Evolutionary conservation across 2,113 vertebrate species (phyloP), one percentile per base, ranked within the genome.

Genomic region (Solenodon paradoxus): DNA sequence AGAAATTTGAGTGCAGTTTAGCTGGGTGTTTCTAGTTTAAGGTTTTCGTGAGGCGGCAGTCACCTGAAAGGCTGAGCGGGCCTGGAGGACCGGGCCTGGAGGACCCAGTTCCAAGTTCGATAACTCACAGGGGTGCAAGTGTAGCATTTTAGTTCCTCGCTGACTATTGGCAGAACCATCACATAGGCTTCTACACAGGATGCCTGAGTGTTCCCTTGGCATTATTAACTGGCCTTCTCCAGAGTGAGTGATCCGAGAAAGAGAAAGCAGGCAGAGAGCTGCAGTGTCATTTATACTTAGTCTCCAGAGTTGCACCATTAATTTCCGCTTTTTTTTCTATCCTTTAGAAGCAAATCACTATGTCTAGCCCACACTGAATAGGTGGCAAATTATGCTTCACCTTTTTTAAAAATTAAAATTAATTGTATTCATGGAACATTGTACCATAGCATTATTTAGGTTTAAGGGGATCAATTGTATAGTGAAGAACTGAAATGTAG

Each of bases 1-100:
- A 80, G 64, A 92, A 97, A 86, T 86, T 78, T 92, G 71, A 53
- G 64, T 88, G 32, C 38, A 88, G 35, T 32, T 92, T 89, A 89
- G 28, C 32, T 63, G 20, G 38, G 28, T 92, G 22, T 7, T 66
- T 90, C 24, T 90, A 35, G 16, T 45, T 61, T 45, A 92, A 24
- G 45, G 15, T 92, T 22, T 82, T 77, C 15, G 53, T 78, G 20
- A 38, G 26, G 20, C 47, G 87, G 9, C 28, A 42, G 17, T 88
- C 77, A 26, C 55, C 57, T 90, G 49, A 88, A 77, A 88, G 35
- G 32, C 32, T 90, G 35, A 79, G 20, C 83, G 59, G 35, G 80
- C 26, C 63, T 64, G 26, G 64, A 82, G 30, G 16, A 79, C 26
- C 83, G 59, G 35, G 80, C 26, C 63, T 64, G 26, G 64, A 82